Evolutionary conservation across 2,888 invertebrate genomes (phyloP), one percentile per base, ranked within the genome.

Genomic region (Teleogryllus oceanicus): DNA sequence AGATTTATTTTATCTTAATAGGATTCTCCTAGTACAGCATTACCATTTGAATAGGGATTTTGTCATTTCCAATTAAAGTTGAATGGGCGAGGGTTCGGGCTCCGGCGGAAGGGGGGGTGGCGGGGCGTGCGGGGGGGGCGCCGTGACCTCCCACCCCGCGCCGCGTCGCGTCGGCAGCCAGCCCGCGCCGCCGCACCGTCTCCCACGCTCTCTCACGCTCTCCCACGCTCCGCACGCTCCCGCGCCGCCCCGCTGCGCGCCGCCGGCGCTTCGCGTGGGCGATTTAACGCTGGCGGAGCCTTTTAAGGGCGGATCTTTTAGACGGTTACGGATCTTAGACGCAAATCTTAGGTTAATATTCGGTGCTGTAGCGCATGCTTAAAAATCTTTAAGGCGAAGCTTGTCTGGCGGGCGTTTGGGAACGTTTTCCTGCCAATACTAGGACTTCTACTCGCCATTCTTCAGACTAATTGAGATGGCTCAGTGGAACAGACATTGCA

Each of bases 41-140:
- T 83, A 83, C 83, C 83, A 83, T 83, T 81, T 83, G 82, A 83
- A 83, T 83, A 81, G 83, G 82, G 83, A 83, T 83, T 83, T 83
- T 82, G 82, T 83, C 83, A 82, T 82, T 83, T 83, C 83, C 83
- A 83, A 83, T 83, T 83, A 83, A 83, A 83, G 83, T 83, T 83
- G 82, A 82, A 81, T 81, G 79, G 78, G 81, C 75, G 78, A 49
- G 81, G 77, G 50, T 62, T 62, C 62, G 21, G 77, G 77, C 37
- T 37, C 20, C 49, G 37, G 49, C 11, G 62, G 78, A 62, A 37
- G 21, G 4, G 78, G 78, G 78, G 62, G 50, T 18, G 20, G 78
- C 21, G 77, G n/a, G 11, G 18, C 4, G 0, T 21, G 20, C 4
- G 37, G 77, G 49, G 77, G 78, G 21, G 62, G 13, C 62, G 4